Evolutionary conservation across 2,797 vertebrate species (phyloP).

Genomic region (Sebastes iracundus): DNA sequence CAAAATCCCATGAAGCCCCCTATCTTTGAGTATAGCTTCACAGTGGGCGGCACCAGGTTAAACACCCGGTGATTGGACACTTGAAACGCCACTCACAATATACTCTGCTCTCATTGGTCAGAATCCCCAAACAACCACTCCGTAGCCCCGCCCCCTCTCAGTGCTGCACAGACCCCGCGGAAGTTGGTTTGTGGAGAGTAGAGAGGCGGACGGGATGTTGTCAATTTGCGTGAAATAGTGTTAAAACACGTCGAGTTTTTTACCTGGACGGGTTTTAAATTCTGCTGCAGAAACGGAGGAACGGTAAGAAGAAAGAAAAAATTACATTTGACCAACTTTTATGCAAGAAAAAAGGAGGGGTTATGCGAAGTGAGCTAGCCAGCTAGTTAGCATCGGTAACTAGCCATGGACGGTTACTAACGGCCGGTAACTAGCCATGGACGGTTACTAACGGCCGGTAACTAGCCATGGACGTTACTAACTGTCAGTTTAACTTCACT

Average conservation of each 20-base stretch:
- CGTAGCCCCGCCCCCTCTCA: not conserved
- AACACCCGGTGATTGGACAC: slow-evolving; percentile 40
- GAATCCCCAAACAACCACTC: not conserved
- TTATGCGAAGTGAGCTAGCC: slow-evolving; percentile 49
- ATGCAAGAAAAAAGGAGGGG: not conserved
- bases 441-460: not conserved
- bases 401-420: not conserved
- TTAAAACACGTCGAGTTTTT: slow-evolving; percentile 1
- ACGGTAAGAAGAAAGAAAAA: slow-evolving; percentile 10
- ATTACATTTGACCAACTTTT: not conserved
- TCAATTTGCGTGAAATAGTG: slow-evolving; percentile 37
- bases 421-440: slow-evolving; percentile 1
- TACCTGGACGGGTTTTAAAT: not conserved
- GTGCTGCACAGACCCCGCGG: slow-evolving; percentile 51
- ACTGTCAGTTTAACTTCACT: not conserved
- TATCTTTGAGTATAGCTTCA: not conserved
- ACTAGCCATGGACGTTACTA: not conserved
- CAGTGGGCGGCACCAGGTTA: not conserved
- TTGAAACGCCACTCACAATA: slow-evolving; percentile 31
- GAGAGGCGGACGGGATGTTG: slow-evolving; percentile 30
- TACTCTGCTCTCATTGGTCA: slow-evolving; percentile 48
- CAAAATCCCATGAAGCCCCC: slow-evolving; percentile 34
- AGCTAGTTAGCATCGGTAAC: slow-evolving; percentile 61
- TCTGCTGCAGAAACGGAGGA: slow-evolving; percentile 1
- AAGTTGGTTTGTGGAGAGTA: slow-evolving; percentile 57